A percentile compares a stretch with the other conserved stretches of the same genome.
phyloP scores from a whole-genome alignment of 1,140 invertebrate species.

The Kradibia gibbosae region DNA sequence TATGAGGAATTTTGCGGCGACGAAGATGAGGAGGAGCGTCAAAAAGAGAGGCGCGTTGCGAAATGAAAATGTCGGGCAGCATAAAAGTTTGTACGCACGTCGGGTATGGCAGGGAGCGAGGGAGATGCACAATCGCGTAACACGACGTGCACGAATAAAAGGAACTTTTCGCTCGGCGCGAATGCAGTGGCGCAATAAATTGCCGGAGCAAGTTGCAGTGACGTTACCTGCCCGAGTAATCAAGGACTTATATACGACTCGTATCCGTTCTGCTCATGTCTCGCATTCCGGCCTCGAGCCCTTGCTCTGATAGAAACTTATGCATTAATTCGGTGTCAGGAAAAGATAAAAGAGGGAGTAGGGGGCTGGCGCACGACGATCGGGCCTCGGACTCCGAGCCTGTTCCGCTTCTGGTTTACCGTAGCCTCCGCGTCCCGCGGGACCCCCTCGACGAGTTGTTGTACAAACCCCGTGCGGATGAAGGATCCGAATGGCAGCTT shows the following conservation, averaged over 20 bases:
- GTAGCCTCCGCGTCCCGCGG: constrained; percentile 20
- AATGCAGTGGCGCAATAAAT: constrained; percentile 56
- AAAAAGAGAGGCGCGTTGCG: neutral
- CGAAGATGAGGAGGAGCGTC: neutral
- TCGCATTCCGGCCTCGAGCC: neutral
- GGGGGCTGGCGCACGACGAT: neutral
- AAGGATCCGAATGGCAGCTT: constrained; percentile 59
- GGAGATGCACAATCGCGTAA: neutral
- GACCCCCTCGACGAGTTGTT: neutral
- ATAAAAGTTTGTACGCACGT: constrained; percentile 31
- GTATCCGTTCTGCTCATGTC: too few species aligned
- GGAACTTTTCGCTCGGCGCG: constrained; percentile 37
- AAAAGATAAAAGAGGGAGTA: constrained; percentile 20
- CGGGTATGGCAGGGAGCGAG: neutral
- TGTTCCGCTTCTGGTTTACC: constrained; percentile 17
- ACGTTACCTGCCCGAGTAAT: constrained; percentile 37
- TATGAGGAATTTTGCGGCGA: neutral
- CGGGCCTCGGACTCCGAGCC: neutral
- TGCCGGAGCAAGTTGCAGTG: constrained; percentile 13
- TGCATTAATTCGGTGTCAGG: constrained; percentile 36
- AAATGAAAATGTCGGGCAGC: constrained; percentile 22
- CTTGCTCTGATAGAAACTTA: constrained; percentile 11
- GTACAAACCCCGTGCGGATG: too few species aligned
- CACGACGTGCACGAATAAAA: neutral
- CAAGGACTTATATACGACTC: constrained; percentile 1